These are phyloP conservation scores for Apeira syringaria DNA, from an alignment of 2,888 invertebrate species.

Conservation along the genomic window DNA sequence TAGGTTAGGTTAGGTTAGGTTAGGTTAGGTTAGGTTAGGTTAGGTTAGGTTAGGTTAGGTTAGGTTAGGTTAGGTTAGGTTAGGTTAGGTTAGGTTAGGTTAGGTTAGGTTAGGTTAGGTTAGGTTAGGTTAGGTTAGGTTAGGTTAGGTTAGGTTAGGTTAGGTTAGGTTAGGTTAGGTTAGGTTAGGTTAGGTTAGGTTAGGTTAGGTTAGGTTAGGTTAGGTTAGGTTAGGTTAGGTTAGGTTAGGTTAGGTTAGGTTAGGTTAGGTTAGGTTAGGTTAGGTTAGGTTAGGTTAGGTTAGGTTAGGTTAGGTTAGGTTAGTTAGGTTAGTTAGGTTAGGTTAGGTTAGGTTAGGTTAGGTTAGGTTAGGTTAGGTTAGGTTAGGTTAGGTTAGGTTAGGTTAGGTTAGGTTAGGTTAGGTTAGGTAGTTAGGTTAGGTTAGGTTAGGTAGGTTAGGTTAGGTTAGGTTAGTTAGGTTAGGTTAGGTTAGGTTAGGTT, in stretches of 20 bases:
- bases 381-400: background rate
- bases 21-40: slow-evolving; percentile 8
- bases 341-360: slow-evolving; percentile 1
- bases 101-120: slow-evolving; percentile 8
- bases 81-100: slow-evolving; percentile 8
- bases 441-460: too few species aligned
- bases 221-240: slow-evolving; percentile 1
- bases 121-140: slow-evolving; percentile 5
- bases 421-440: background rate
- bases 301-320: background rate
- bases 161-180: background rate
- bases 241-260: slow-evolving; percentile 1
- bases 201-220: background rate
- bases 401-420: background rate
- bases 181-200: slow-evolving; percentile 1
- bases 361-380: slow-evolving; percentile 22
- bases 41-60: slow-evolving; percentile 8
- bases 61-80: slow-evolving; percentile 8
- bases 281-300: slow-evolving; percentile 1
- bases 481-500: background rate
- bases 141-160: slow-evolving; percentile 11
- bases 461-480: slow-evolving; percentile 11
- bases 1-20: slow-evolving; percentile 8
- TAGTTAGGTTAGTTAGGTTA: slow-evolving; percentile 1
- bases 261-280: slow-evolving; percentile 1